Evolutionary conservation across 2,797 vertebrate species (phyloP).

Genomic region (Alauda arvensis): DNA sequence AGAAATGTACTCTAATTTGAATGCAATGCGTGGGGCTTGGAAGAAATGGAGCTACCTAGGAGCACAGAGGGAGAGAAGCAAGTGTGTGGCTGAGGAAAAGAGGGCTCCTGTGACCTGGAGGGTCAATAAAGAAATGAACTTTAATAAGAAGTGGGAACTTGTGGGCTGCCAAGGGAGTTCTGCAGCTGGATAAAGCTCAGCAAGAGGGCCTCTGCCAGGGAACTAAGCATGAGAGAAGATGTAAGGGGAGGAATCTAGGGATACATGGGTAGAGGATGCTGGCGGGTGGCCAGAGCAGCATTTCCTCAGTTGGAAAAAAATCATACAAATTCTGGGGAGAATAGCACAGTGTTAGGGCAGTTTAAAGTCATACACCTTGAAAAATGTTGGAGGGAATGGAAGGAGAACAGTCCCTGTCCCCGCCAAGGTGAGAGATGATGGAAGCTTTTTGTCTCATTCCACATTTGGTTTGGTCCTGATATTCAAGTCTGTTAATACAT

Average conservation of each 20-base stretch:
- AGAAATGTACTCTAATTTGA: neutral
- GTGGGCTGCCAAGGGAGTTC: neutral
- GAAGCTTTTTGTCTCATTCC: neutral
- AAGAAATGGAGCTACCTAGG: neutral
- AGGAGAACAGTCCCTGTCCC: neutral
- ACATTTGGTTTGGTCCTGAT: neutral
- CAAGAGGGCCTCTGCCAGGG: neutral
- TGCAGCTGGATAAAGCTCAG: neutral
- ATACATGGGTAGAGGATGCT: neutral
- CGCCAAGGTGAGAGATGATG: neutral
- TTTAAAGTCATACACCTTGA: neutral
- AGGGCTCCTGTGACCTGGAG: neutral
- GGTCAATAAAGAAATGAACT: neutral
- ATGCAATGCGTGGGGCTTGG: neutral
- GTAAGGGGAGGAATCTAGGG: neutral
- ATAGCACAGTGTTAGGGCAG: neutral
- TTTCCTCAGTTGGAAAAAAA: neutral
- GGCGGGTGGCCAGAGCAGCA: accelerated
- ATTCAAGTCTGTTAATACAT: neutral
- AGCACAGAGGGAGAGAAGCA: neutral
- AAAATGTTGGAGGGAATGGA: neutral
- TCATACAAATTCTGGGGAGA: neutral
- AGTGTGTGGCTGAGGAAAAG: neutral
- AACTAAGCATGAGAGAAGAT: neutral
- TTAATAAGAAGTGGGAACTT: neutral